Conservation (phyloP, 2,888 invertebrate species). For the Drosophila atripex region DNA sequence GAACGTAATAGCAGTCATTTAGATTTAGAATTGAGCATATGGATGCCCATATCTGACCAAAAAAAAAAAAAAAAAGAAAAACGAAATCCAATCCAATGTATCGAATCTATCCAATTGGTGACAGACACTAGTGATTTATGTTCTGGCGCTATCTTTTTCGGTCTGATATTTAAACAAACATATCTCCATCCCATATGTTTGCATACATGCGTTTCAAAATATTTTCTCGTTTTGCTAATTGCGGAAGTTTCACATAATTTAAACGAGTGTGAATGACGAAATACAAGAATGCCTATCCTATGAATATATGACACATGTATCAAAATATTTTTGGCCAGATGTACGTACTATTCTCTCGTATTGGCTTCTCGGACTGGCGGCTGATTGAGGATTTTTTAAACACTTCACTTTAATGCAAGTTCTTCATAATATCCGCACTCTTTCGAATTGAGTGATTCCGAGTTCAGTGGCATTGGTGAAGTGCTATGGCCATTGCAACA, state of each 20-base stretch:
- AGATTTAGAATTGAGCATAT: conserved; percentile 28
- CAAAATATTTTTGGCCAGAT: conserved; percentile 28
- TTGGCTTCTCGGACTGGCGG: conserved; percentile 11
- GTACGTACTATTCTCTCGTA: background rate
- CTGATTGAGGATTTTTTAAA: conserved; percentile 35
- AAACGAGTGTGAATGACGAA: conserved; percentile 34
- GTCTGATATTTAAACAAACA: conserved; percentile 14
- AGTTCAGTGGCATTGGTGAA: conserved; percentile 46
- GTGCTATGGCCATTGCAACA: conserved; percentile 46
- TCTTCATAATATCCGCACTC: conserved; percentile 43
- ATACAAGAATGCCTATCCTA: conserved; percentile 17
- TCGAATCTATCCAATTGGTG: conserved; percentile 16
- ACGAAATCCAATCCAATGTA: conserved; percentile 17
- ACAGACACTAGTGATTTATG: conserved; percentile 19
- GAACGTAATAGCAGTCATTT: conserved; percentile 31
- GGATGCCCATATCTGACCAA: conserved; percentile 18
- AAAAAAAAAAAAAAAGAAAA: conserved; percentile 6
- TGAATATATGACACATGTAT: conserved; percentile 31
- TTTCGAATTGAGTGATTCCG: conserved; percentile 36
- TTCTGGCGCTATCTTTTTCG: conserved; percentile 21
- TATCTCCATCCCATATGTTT: conserved; percentile 20
- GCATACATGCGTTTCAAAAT: conserved; percentile 35
- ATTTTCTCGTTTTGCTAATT: conserved; percentile 37
- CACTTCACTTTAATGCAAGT: conserved; percentile 46
- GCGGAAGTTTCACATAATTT: conserved; percentile 41